phyloP scores from a whole-genome alignment of 1,140 invertebrate species.

The Anoplolepis gracilipes region DNA sequence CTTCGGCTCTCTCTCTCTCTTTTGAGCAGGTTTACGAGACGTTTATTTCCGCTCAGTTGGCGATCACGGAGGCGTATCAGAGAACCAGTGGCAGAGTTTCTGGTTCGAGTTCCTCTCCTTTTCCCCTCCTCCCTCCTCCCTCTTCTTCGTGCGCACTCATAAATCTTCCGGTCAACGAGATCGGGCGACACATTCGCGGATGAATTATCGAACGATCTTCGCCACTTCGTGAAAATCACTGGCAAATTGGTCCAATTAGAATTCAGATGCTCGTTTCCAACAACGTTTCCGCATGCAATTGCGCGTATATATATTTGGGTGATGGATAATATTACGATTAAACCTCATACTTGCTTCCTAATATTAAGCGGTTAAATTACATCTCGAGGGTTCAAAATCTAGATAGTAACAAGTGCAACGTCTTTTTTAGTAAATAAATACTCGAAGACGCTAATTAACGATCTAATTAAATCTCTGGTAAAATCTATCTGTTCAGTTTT shows the following conservation, averaged over 20 bases:
- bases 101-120: slow-evolving; percentile 41
- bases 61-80: slow-evolving; percentile 68
- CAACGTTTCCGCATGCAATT: neutral
- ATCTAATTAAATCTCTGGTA: neutral
- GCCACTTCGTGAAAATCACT: slow-evolving; percentile 53
- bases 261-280: neutral
- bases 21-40: slow-evolving; percentile 74
- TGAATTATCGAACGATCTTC: slow-evolving; percentile 61
- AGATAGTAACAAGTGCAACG: neutral
- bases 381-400: neutral
- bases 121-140: too few relatives aligned
- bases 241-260: slow-evolving; percentile 38
- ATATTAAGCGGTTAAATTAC: neutral
- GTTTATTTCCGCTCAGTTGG: slow-evolving; percentile 77
- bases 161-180: slow-evolving; percentile 71
- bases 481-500: neutral
- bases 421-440: neutral
- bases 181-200: slow-evolving; percentile 51
- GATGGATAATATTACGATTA: neutral
- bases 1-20: slow-evolving; percentile 33
- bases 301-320: neutral
- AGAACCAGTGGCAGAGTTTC: slow-evolving; percentile 64
- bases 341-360: neutral
- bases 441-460: neutral
- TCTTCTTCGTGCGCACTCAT: slow-evolving; percentile 41